These are phyloP conservation scores for Zoanthus solanderi DNA, from an alignment of 92 coral and sea anemone species.

Conservation along the genomic window DNA sequence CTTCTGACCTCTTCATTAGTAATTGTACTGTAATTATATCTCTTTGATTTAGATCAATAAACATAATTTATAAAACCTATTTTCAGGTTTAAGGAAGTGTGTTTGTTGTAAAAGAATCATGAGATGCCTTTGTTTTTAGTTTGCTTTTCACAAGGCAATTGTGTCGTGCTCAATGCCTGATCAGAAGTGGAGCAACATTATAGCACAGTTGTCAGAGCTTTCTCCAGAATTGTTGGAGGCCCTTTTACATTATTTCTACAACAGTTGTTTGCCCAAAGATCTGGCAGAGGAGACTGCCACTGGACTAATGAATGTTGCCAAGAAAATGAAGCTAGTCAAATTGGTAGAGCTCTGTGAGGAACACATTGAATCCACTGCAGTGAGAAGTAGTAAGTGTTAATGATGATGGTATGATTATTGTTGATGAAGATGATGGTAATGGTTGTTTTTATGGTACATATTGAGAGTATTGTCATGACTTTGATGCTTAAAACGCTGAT, in stretches of 20 bases:
- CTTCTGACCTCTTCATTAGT: no score
- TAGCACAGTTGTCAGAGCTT: slow-evolving; percentile 21
- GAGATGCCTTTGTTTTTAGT: neutral
- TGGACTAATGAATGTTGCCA: slow-evolving; percentile 20
- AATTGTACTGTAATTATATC: no score
- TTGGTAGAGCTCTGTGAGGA: slow-evolving; percentile 36
- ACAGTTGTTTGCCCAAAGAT: slow-evolving; percentile 32
- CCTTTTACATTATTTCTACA: slow-evolving; percentile 37
- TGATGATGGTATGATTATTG: neutral
- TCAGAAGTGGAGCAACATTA: slow-evolving; percentile 28
- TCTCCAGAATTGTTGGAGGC: slow-evolving; percentile 31
- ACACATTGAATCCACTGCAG: slow-evolving; percentile 38
- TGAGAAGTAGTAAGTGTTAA: slow-evolving; percentile 36
- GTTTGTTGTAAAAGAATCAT: neutral
- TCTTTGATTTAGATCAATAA: no score
- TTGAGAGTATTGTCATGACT: no score
- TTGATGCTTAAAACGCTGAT: no score
- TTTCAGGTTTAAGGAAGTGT: no score
- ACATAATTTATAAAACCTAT: no score
- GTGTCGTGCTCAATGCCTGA: slow-evolving; percentile 17
- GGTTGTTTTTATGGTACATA: no score
- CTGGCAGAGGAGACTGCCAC: slow-evolving; percentile 21
- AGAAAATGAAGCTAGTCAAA: slow-evolving; percentile 11
- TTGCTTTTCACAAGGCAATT: slow-evolving; percentile 39
- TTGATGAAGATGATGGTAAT: no score